phyloP scores from a whole-genome alignment of 2,797 vertebrate genomes.

The Myioborus melanocephalus region DNA sequence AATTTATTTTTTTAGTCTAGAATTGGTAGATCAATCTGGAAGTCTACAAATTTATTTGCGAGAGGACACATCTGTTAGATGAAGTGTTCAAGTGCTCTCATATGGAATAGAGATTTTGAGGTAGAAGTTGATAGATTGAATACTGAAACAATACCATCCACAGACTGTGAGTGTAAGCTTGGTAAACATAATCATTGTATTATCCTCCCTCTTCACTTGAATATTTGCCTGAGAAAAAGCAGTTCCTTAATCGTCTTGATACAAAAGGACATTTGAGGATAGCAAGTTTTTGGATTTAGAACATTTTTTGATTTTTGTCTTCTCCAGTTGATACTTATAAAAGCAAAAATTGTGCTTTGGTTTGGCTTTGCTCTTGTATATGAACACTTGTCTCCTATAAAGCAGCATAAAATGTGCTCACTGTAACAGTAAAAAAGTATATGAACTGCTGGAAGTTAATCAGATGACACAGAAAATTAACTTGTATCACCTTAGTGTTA shows the following conservation, averaged over 20 bases:
- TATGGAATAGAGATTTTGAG: not conserved
- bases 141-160: not conserved
- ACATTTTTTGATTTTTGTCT: not conserved
- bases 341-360: not conserved
- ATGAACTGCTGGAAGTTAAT: slow-evolving; percentile 14
- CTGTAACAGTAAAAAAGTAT: not conserved
- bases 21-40: not conserved
- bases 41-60: not conserved
- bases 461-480: slow-evolving; percentile 1
- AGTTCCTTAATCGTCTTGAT: slow-evolving; percentile 4
- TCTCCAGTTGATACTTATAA: not conserved
- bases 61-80: not conserved
- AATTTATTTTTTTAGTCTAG: not conserved
- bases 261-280: not conserved
- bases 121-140: not conserved
- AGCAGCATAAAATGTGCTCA: not conserved
- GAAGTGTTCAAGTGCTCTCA: not conserved
- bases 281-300: not conserved
- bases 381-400: slow-evolving; percentile 7
- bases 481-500: not conserved
- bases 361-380: not conserved
- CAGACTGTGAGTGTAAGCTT: not conserved
- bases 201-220: not conserved
- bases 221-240: not conserved
- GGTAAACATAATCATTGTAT: not conserved